These are phyloP conservation scores for Synanthedon formicaeformis DNA, from an alignment of 2,888 invertebrate species.

Conservation along the genomic window DNA sequence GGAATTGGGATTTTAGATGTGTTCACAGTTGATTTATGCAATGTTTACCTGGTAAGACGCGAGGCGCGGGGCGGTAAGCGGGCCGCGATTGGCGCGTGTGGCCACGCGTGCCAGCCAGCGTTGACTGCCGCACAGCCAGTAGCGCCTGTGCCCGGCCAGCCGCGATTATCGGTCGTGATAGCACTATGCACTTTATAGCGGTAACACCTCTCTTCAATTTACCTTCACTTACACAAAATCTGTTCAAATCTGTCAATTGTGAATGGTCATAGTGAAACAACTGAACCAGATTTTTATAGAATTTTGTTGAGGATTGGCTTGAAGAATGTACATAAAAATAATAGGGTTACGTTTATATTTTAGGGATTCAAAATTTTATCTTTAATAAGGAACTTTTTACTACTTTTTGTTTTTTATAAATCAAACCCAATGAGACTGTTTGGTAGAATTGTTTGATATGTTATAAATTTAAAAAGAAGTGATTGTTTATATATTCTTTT, in stretches of 20 bases:
- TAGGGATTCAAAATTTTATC: too few species aligned
- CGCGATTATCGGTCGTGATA: slow-evolving; percentile 45
- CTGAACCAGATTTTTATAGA: too few species aligned
- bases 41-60: slow-evolving; percentile 30
- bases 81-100: slow-evolving; percentile 56
- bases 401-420: too few species aligned
- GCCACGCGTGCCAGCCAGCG: slow-evolving; percentile 57
- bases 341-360: too few species aligned
- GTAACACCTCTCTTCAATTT: neutral
- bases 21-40: neutral
- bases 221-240: neutral
- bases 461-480: too few species aligned
- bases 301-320: too few species aligned
- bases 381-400: too few species aligned
- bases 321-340: too few species aligned
- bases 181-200: slow-evolving; percentile 10
- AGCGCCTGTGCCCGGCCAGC: slow-evolving; percentile 22
- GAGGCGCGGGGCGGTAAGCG: slow-evolving; percentile 28
- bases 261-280: neutral
- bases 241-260: neutral
- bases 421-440: too few species aligned
- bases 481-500: too few species aligned
- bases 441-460: too few species aligned
- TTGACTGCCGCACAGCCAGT: slow-evolving; percentile 45
- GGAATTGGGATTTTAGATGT: too few species aligned